Conservation (phyloP, 1,140 invertebrate species). For the Meloidogyne exigua region DNA sequence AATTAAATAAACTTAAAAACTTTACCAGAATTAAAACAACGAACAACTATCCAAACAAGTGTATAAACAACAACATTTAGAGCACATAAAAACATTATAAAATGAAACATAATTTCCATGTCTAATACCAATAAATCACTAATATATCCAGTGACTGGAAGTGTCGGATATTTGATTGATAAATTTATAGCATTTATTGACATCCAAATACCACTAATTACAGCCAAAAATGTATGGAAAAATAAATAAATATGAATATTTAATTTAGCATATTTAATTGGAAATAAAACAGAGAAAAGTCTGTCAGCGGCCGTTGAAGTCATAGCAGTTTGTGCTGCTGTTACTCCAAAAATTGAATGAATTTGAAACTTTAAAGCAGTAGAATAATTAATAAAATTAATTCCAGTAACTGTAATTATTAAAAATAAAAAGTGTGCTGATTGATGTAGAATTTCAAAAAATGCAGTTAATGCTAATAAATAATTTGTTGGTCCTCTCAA, state of each 20-base stretch:
- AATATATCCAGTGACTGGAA: conserved; percentile 15
- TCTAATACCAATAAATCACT: neutral
- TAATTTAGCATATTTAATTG: conserved; percentile 1
- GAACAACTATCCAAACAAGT: conserved; percentile 10
- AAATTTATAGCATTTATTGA: neutral
- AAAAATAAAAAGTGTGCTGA: conserved; percentile 13
- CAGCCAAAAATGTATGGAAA: conserved; percentile 12
- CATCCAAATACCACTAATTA: neutral
- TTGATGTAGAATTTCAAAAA: conserved; percentile 22
- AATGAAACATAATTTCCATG: conserved; percentile 6
- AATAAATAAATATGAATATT: neutral
- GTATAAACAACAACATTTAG: conserved; percentile 7
- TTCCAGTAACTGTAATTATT: conserved; percentile 6
- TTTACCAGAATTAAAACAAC: no score
- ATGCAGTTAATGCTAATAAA: conserved; percentile 20
- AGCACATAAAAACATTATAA: neutral
- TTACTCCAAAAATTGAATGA: conserved; percentile 14
- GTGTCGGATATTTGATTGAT: neutral
- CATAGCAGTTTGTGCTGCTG: conserved; percentile 8
- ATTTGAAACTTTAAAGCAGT: conserved; percentile 8
- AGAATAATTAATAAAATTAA: conserved; percentile 26
- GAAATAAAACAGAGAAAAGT: conserved; percentile 4
- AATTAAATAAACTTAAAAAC: no score
- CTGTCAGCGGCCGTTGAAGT: conserved; percentile 7
- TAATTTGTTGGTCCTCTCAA: conserved; percentile 9